phyloP scores from a whole-genome alignment of 2,113 vertebrate species.

The Semnornis frantzii region DNA sequence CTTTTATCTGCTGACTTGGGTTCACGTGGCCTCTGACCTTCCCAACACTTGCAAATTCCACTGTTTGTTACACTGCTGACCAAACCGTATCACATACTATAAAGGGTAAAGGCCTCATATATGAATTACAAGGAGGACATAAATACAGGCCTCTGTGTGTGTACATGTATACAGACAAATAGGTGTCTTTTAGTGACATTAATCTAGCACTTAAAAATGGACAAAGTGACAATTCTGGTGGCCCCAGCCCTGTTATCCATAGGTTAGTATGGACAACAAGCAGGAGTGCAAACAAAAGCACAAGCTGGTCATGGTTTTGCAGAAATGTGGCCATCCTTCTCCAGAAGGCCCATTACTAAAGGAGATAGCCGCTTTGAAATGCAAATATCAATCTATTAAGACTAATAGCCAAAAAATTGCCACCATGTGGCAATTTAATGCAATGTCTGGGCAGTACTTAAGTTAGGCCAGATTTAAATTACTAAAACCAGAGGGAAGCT shows the following conservation, averaged over 20 bases:
- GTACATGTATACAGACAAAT: neutral
- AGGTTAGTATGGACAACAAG: neutral
- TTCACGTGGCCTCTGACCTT: neutral
- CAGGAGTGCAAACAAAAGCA: neutral
- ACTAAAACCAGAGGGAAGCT: neutral
- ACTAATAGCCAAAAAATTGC: constrained; percentile 28
- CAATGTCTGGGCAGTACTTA: neutral
- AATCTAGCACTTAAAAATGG: neutral
- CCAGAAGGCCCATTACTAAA: neutral
- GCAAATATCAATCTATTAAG: neutral
- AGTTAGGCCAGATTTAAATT: neutral
- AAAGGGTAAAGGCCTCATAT: neutral
- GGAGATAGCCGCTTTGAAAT: neutral
- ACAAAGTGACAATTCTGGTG: neutral
- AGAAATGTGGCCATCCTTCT: fast-evolving
- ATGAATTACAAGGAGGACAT: neutral
- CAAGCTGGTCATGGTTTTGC: neutral
- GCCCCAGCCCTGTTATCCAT: neutral
- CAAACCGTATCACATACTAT: neutral
- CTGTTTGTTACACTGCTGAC: neutral
- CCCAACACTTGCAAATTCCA: neutral
- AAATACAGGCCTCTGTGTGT: neutral
- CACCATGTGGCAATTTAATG: constrained; percentile 44
- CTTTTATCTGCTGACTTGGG: constrained; percentile 14
- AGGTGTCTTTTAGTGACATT: neutral